Conservation (phyloP, 2,888 invertebrate genomes). For the Rotaria macrura region DNA sequence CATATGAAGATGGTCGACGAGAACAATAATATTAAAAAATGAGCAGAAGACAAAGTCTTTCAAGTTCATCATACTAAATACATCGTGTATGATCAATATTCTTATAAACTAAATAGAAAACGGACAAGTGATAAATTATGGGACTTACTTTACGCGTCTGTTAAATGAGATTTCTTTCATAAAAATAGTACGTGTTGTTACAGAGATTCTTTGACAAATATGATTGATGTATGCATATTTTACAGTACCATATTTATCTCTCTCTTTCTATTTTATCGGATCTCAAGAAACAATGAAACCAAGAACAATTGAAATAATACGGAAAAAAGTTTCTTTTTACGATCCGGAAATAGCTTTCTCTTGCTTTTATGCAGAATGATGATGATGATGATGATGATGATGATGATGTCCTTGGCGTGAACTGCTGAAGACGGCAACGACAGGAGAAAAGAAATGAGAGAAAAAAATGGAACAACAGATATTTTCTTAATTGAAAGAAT, state of each 20-base stretch:
- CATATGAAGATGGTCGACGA: background rate
- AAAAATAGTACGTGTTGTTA: background rate
- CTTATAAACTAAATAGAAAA: background rate
- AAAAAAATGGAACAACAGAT: background rate
- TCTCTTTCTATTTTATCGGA: background rate
- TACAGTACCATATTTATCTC: background rate
- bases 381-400: background rate
- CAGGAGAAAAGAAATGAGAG: background rate
- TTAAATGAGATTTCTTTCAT: background rate
- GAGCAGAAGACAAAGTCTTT: too few relatives aligned
- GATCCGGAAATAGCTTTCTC: background rate
- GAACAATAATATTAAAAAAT: background rate
- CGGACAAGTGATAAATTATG: background rate
- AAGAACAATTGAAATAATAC: background rate
- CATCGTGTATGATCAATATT: background rate
- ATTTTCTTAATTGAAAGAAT: slow-evolving; percentile 8
- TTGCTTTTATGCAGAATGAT: background rate
- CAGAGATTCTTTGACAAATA: background rate
- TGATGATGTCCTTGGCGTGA: background rate
- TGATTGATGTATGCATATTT: background rate
- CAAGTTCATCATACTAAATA: background rate
- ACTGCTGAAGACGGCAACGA: background rate
- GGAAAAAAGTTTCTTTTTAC: background rate
- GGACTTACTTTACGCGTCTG: background rate
- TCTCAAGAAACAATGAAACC: background rate